Percentiles rank a stretch among this genome's conserved stretches.
These are phyloP conservation scores for Temnothorax longispinosus DNA, from an alignment of 1,140 invertebrate species.

Conservation along the genomic window DNA sequence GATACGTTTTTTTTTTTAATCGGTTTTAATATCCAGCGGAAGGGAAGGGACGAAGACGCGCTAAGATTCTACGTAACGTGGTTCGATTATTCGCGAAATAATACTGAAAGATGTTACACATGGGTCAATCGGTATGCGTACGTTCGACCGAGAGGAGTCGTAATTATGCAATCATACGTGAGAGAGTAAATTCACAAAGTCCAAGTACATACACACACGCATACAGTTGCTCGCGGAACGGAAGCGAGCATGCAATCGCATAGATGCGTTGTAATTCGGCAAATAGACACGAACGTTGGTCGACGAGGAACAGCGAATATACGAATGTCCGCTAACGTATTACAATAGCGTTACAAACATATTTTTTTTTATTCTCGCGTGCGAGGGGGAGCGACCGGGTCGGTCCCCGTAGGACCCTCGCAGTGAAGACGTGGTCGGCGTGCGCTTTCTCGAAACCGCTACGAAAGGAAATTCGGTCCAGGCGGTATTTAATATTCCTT, in stretches of 20 bases:
- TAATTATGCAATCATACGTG: constrained; percentile 41
- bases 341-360: constrained; percentile 78
- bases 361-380: constrained; percentile 57
- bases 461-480: constrained; percentile 65
- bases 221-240: neutral
- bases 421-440: neutral
- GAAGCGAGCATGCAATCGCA: neutral
- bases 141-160: constrained; percentile 41
- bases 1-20: constrained; percentile 61
- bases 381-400: constrained; percentile 66
- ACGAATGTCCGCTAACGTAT: constrained; percentile 76
- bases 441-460: neutral
- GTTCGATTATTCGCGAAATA: constrained; percentile 73
- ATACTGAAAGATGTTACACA: constrained; percentile 78
- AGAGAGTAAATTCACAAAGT: constrained; percentile 67
- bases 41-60: constrained; percentile 47
- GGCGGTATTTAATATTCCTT: neutral
- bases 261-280: neutral
- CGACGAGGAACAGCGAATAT: constrained; percentile 71
- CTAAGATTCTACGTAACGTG: constrained; percentile 66
- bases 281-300: constrained; percentile 48
- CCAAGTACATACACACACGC: constrained; percentile 13
- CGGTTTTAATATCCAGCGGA: constrained; percentile 68
- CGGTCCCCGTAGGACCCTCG: constrained; percentile 6
- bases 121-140: constrained; percentile 55